phyloP scores from a whole-genome alignment of 64 coral and sea anemone species.

The Montipora cactus region DNA sequence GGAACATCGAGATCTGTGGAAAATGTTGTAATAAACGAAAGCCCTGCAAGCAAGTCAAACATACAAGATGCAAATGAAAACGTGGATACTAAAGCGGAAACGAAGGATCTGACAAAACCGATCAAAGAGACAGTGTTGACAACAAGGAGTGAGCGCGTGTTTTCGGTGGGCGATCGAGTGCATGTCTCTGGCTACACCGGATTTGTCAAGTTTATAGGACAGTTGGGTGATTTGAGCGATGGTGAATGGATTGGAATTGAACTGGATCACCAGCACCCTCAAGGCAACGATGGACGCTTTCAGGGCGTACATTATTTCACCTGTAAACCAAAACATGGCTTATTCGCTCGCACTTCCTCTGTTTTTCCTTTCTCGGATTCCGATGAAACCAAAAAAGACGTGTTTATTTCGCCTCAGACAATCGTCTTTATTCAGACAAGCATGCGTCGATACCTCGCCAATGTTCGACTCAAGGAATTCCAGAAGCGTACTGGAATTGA shows the following conservation, averaged over 20 bases:
- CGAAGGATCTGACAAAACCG: background rate
- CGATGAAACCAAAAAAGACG: background rate
- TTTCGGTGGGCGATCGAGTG: constrained; percentile 65
- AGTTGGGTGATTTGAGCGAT: constrained; percentile 50
- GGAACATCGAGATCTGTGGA: constrained; percentile 42
- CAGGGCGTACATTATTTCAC: constrained; percentile 51
- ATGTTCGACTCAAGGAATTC: constrained; percentile 47
- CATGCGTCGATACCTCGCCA: constrained; percentile 65
- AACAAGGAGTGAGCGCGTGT: background rate
- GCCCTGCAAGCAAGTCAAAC: background rate
- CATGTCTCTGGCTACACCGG: constrained; percentile 80
- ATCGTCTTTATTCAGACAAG: constrained; percentile 70
- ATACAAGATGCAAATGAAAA: background rate
- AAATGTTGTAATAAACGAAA: background rate
- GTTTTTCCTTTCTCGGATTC: constrained; percentile 59
- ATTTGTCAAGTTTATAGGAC: constrained; percentile 73
- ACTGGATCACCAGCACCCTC: constrained; percentile 45
- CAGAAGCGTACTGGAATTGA: constrained; percentile 44
- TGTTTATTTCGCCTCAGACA: constrained; percentile 53
- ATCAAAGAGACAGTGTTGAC: background rate
- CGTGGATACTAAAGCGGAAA: background rate
- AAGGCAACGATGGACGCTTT: constrained; percentile 75
- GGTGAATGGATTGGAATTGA: constrained; percentile 86
- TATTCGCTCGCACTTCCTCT: constrained; percentile 61
- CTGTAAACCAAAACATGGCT: constrained; percentile 72